A percentile compares a stretch with the other conserved stretches of the same genome.
These are phyloP conservation scores for Diabrotica balteata DNA, from an alignment of 2,888 invertebrate species.

Conservation along the genomic window DNA sequence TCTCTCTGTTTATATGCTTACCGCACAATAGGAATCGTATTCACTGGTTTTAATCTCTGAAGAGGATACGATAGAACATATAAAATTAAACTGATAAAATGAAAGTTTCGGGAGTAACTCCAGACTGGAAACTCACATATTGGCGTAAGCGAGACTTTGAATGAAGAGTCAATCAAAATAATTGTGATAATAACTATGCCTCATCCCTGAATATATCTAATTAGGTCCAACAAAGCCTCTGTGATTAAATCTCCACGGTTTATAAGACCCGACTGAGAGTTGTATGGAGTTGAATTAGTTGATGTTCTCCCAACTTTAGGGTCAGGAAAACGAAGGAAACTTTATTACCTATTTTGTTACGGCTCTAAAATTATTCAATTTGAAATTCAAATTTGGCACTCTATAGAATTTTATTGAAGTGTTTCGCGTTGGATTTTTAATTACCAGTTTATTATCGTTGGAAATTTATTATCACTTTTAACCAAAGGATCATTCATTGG, in stretches of 20 bases:
- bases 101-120: constrained; percentile 1
- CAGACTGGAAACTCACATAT: not conserved
- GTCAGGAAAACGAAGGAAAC: constrained; percentile 34
- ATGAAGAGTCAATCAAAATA: constrained; percentile 25
- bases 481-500: no score
- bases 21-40: no score
- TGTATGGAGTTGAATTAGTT: constrained; percentile 31
- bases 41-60: no score
- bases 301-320: constrained; percentile 28
- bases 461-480: no score
- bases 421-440: not conserved
- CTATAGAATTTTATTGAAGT: constrained; percentile 8
- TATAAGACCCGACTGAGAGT: constrained; percentile 28
- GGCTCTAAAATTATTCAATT: constrained; percentile 32
- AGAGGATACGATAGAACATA: no score
- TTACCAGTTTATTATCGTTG: not conserved
- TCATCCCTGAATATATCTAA: constrained; percentile 30
- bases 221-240: constrained; percentile 32
- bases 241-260: constrained; percentile 34
- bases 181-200: constrained; percentile 28
- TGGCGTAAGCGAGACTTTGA: not conserved
- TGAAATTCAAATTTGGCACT: constrained; percentile 30
- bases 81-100: no score
- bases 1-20: no score
- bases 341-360: constrained; percentile 34